phyloP scores from a whole-genome alignment of 1,140 invertebrate species.

The Drosophila ficusphila region DNA sequence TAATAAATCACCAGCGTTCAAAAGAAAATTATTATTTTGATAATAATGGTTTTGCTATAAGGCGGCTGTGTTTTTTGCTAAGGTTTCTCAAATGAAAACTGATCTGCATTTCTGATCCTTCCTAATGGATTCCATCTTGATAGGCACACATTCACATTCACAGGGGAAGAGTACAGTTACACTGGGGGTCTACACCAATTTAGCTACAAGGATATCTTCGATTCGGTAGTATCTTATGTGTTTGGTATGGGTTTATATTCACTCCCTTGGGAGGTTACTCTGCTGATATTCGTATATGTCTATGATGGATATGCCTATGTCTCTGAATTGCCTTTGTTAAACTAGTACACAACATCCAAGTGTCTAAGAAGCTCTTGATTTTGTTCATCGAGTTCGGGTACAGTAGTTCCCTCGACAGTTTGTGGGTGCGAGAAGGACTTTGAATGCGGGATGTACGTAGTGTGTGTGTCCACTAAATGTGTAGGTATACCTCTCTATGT shows the following conservation, averaged over 20 bases:
- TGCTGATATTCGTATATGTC: slow-evolving; percentile 18
- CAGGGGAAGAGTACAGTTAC: slow-evolving; percentile 1
- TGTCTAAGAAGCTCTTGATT: slow-evolving; percentile 80
- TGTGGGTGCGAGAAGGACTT: slow-evolving; percentile 5
- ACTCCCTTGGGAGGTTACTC: not conserved
- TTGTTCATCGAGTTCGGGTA: slow-evolving; percentile 49
- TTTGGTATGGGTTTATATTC: not conserved
- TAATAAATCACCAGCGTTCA: too few species aligned
- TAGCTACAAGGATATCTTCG: not conserved
- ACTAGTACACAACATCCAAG: slow-evolving; percentile 56
- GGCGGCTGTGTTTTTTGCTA: too few species aligned
- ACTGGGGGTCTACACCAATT: not conserved
- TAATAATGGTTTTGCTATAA: too few species aligned
- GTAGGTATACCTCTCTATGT: slow-evolving; percentile 8
- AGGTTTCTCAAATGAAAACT: too few species aligned
- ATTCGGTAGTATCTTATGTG: not conserved
- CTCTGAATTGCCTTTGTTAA: slow-evolving; percentile 13
- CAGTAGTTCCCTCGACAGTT: not conserved
- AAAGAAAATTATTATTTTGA: too few species aligned
- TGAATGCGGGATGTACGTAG: slow-evolving; percentile 3
- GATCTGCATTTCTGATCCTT: too few species aligned
- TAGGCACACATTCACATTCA: slow-evolving; percentile 14
- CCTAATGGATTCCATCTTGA: not conserved
- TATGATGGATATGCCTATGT: slow-evolving; percentile 30
- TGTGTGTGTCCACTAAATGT: not conserved